phyloP scores from a whole-genome alignment of 2,888 invertebrate genomes.

The Anorthoa munda region DNA sequence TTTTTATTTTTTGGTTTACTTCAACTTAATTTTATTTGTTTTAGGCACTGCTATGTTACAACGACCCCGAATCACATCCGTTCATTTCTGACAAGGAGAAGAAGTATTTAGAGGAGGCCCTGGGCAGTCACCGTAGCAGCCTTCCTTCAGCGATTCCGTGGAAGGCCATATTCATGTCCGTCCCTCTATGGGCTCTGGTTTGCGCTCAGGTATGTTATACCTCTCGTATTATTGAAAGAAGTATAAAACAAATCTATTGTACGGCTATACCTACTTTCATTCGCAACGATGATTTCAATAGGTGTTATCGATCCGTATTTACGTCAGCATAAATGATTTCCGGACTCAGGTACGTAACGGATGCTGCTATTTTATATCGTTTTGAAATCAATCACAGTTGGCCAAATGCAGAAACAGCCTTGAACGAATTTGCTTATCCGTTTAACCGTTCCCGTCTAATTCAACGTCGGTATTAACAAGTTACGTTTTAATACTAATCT shows the following conservation, averaged over 20 bases:
- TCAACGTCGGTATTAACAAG: background rate
- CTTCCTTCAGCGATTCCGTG: slow-evolving; percentile 93
- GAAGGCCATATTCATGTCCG: slow-evolving; percentile 93
- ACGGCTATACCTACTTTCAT: slow-evolving; percentile 10
- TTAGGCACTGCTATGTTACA: slow-evolving; percentile 92
- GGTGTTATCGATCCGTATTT: slow-evolving; percentile 32
- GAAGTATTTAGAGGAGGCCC: slow-evolving; percentile 92
- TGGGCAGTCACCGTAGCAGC: slow-evolving; percentile 90
- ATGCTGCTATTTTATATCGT: background rate
- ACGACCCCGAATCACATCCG: slow-evolving; percentile 94
- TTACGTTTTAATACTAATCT: slow-evolving; percentile 38
- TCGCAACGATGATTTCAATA: slow-evolving; percentile 37
- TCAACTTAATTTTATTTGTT: slow-evolving; percentile 43
- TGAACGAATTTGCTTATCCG: slow-evolving; percentile 42
- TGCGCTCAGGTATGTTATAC: slow-evolving; percentile 91
- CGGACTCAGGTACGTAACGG: slow-evolving; percentile 6
- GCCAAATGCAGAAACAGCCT: slow-evolving; percentile 23
- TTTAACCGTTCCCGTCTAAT: slow-evolving; percentile 24
- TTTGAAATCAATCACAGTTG: slow-evolving; percentile 4
- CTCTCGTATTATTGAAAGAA: slow-evolving; percentile 20
- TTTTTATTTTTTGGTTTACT: background rate
- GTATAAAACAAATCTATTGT: slow-evolving; percentile 42
- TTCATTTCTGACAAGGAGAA: slow-evolving; percentile 94
- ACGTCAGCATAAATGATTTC: slow-evolving; percentile 22
- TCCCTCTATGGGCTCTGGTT: slow-evolving; percentile 94